phyloP scores from a whole-genome alignment of 1,140 invertebrate species.

The Chlorops oryzae region DNA sequence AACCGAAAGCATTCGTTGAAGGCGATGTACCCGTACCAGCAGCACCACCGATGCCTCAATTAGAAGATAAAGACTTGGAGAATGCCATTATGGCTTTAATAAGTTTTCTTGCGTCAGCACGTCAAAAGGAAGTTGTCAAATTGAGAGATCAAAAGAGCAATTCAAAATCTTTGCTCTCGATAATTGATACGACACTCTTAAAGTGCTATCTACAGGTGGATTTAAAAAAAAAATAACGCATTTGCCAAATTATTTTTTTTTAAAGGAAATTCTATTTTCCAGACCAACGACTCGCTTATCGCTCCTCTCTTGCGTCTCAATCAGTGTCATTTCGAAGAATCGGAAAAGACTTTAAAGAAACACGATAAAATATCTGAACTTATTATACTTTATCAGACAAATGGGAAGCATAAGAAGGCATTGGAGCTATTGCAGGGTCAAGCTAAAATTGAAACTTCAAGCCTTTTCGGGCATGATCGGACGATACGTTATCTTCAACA shows the following conservation, averaged over 20 bases:
- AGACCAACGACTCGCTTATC: conserved; percentile 92
- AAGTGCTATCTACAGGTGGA: conserved; percentile 90
- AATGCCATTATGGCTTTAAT: conserved; percentile 83
- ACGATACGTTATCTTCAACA: conserved; percentile 91
- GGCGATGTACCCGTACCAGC: conserved; percentile 52
- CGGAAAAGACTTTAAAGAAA: conserved; percentile 80
- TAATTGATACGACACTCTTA: conserved; percentile 92
- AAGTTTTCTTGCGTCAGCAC: conserved; percentile 78
- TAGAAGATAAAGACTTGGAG: conserved; percentile 81
- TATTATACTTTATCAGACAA: conserved; percentile 92
- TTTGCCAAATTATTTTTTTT: not conserved
- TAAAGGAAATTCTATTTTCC: not conserved
- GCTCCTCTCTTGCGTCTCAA: conserved; percentile 87
- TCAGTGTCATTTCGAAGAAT: conserved; percentile 90
- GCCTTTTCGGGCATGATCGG: conserved; percentile 69
- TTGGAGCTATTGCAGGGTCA: conserved; percentile 82
- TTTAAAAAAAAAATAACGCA: conserved; percentile 1
- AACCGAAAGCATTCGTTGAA: conserved; percentile 29
- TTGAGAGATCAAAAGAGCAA: conserved; percentile 28
- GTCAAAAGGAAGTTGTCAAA: conserved; percentile 51
- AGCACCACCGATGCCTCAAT: conserved; percentile 51
- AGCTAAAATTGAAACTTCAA: conserved; percentile 63
- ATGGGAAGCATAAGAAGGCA: conserved; percentile 86
- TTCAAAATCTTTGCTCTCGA: conserved; percentile 68
- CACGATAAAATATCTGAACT: conserved; percentile 88